Evolutionary conservation across 2,113 vertebrate species (phyloP).

Genomic region (Pavo muticus): DNA sequence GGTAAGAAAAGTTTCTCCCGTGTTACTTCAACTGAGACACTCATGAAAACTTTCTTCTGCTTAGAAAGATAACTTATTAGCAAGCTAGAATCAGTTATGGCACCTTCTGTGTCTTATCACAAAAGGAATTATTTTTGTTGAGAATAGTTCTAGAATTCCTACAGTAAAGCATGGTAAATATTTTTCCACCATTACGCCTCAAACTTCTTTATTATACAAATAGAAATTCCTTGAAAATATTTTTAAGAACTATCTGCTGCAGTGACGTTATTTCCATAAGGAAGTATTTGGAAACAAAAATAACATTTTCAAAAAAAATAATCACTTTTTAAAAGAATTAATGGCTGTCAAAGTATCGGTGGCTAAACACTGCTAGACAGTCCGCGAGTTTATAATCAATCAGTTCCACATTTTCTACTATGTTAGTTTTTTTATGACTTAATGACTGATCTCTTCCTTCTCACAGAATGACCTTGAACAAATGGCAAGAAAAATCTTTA

Average conservation of each 20-base stretch:
- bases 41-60: background rate
- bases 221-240: background rate
- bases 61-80: background rate
- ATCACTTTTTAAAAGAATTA: conserved; percentile 16
- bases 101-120: background rate
- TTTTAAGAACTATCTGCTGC: background rate
- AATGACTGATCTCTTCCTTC: conserved; percentile 83
- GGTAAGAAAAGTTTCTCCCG: background rate
- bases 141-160: background rate
- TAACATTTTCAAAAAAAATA: background rate
- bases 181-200: background rate
- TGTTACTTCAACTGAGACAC: background rate
- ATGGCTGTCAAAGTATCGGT: conserved; percentile 72
- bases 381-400: conserved; percentile 76
- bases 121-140: background rate
- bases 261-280: background rate
- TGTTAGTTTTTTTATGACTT: conserved; percentile 94
- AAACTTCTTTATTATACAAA: background rate
- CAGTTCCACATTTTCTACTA: conserved; percentile 78
- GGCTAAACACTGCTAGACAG: conserved; percentile 68
- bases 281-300: background rate
- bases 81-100: background rate
- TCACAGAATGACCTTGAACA: conserved; percentile 74
- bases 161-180: background rate
- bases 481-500: conserved; percentile 77